These are phyloP conservation scores for Saturnia japonica DNA, from an alignment of 2,888 invertebrate genomes.

Conservation along the genomic window DNA sequence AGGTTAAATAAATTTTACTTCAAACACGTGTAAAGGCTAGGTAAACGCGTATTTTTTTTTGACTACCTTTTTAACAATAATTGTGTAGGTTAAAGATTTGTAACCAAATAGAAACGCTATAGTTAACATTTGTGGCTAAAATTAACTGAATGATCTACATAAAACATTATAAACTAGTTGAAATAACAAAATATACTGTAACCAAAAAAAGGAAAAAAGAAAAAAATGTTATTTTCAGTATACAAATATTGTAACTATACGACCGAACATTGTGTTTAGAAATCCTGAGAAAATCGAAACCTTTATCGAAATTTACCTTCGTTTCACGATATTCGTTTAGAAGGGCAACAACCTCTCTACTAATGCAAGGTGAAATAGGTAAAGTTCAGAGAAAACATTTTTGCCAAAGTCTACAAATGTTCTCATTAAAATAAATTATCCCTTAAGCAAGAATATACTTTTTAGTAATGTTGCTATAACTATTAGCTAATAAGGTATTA, in stretches of 20 bases:
- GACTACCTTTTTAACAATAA: no score
- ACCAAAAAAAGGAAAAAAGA: not conserved
- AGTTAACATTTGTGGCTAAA: no score
- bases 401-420: not conserved
- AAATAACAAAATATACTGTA: no score
- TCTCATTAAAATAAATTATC: not conserved
- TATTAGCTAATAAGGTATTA: no score
- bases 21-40: no score
- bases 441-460: not conserved
- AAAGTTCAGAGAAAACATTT: slow-evolving; percentile 1
- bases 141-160: no score
- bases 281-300: not conserved
- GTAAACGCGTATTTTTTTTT: no score
- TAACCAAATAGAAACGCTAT: no score
- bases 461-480: not conserved
- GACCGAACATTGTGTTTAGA: not conserved
- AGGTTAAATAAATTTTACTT: no score
- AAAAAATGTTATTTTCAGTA: not conserved
- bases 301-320: not conserved
- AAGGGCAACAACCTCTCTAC: not conserved
- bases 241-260: no score
- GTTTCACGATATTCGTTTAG: not conserved
- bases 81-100: no score
- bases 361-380: not conserved
- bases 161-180: no score